Evolutionary conservation across 1,140 invertebrate genomes (phyloP), one percentile per base, ranked within the genome.

Genomic region (Drosophila insularis): DNA sequence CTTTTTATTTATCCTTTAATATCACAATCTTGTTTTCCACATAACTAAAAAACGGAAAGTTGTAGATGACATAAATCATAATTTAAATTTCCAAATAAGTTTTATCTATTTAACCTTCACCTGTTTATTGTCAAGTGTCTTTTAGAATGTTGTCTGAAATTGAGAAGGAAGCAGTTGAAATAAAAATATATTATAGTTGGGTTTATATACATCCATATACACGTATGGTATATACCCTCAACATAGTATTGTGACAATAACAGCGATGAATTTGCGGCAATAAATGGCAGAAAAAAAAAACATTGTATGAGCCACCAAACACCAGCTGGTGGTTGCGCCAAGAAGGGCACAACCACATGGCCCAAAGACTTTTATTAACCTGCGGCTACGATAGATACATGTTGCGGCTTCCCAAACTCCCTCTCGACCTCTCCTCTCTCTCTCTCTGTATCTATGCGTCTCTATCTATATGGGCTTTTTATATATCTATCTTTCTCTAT

Each of bases 101-200:
- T 7, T 1, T 0, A 43, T 19, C 8, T 7, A 21, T 19, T 4
- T 10, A 50, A 17, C 17, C 14, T 10, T 50, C n/a, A 50, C 43
- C 17, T 50, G 17, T 0, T 1, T 43, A 17, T 8, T 0, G 4
- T 43, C 5, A 6, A 43, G 14, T 17, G 40, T 13, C 5, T 17
- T 43, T 43, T 43, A 7, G 14, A 14, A 17, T 17, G n/a, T n/a
- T n/a, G n/a, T n/a, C n/a, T n/a, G n/a, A n/a, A n/a, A n/a, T 32
- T 31, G n/a, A 8, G 23, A 17, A 17, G 14, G n/a, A 14, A 69
- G 40, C 27, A 35, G 4, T 46, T 66, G 60, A 60, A 72, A 82
- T 86, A 86, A 86, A 82, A 73, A 81, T 87, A 86, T 86, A 27
- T 87, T 82, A 79, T 81, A 76, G 82, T 86, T 71, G 63, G 46